Conservation (phyloP, 2,113 vertebrate species). For the Neofelis nebulosa region DNA sequence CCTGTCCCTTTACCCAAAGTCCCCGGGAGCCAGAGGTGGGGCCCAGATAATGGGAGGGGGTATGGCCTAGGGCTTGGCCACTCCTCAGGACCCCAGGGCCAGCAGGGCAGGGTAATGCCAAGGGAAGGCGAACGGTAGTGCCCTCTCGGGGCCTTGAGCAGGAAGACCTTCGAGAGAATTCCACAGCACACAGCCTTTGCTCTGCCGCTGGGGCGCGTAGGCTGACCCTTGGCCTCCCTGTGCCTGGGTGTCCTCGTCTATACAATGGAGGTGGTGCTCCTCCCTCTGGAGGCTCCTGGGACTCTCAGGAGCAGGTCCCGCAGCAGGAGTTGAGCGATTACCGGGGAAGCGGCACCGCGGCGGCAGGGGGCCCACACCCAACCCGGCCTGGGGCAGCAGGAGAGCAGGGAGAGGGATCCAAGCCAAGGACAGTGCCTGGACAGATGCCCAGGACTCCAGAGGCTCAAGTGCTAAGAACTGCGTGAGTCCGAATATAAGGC, state of each 20-base stretch:
- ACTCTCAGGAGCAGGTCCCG: background rate
- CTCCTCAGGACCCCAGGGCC: background rate
- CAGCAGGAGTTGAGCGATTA: background rate
- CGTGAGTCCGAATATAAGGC: background rate
- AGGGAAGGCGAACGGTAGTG: too few species aligned
- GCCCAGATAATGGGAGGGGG: background rate
- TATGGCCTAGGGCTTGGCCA: background rate
- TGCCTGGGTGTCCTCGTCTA: background rate
- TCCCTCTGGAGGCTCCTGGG: background rate
- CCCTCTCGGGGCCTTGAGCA: background rate
- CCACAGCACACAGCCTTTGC: background rate
- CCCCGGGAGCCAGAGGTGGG: background rate
- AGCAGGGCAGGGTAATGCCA: too few species aligned
- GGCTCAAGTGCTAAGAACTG: background rate
- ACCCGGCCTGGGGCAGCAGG: background rate
- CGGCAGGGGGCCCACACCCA: background rate
- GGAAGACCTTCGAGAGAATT: background rate
- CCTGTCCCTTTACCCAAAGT: too few species aligned
- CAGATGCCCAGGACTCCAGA: background rate
- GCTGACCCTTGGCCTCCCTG: background rate
- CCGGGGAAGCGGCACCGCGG: background rate
- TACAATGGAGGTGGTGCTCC: fast-evolving
- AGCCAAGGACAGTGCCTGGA: background rate
- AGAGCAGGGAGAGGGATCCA: background rate
- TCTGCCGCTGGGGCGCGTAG: background rate